Conservation (phyloP, 2,888 invertebrate genomes). For the Nemotelus pantherinus region DNA sequence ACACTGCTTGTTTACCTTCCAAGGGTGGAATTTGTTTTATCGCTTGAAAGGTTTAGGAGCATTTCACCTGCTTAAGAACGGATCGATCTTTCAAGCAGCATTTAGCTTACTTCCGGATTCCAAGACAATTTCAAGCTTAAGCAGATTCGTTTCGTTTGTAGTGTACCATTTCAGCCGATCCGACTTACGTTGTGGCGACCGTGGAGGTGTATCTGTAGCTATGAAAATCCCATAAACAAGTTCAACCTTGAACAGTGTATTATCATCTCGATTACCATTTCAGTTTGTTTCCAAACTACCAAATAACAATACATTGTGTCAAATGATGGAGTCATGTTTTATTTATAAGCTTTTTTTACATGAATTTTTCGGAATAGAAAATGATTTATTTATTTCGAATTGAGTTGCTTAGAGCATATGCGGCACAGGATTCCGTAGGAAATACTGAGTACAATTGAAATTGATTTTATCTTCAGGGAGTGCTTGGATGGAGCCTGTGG, state of each 20-base stretch:
- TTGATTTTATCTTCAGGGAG: no score
- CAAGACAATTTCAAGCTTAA: slow-evolving; percentile 36
- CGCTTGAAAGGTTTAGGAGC: slow-evolving; percentile 40
- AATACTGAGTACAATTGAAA: neutral
- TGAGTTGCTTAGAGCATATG: slow-evolving; percentile 15
- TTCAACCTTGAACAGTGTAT: slow-evolving; percentile 40
- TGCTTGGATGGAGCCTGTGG: no score
- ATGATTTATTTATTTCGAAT: slow-evolving; percentile 36
- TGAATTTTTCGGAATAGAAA: slow-evolving; percentile 28
- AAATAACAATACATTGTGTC: neutral
- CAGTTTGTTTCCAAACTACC: neutral
- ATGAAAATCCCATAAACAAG: slow-evolving; percentile 35
- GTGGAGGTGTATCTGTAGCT: neutral
- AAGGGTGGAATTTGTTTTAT: slow-evolving; percentile 41
- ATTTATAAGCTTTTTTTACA: slow-evolving; percentile 27
- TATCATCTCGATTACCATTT: slow-evolving; percentile 16
- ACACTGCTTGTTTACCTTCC: neutral
- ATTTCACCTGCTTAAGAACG: slow-evolving; percentile 41
- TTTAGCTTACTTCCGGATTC: slow-evolving; percentile 39
- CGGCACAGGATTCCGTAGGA: neutral
- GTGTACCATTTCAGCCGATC: neutral
- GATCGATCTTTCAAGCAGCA: slow-evolving; percentile 42
- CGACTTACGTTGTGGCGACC: slow-evolving; percentile 17
- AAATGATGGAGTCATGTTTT: slow-evolving; percentile 17
- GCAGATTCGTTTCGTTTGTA: slow-evolving; percentile 10